Conservation (phyloP, 2,113 vertebrate species). For the Etia nguti region DNA sequence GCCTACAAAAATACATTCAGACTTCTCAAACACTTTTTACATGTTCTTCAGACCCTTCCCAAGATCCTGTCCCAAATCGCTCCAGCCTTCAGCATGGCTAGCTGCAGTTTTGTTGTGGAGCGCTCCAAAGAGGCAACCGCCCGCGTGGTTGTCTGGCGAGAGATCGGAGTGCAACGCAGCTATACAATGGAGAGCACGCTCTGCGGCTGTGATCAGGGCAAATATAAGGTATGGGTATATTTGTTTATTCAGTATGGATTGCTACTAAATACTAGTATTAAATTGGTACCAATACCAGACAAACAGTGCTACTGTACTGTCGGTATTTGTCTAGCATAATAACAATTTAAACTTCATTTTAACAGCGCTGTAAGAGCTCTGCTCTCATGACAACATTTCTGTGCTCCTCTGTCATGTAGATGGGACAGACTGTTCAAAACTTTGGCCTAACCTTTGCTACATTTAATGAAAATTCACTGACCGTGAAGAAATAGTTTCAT, state of each 20-base stretch:
- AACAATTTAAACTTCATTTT: background rate
- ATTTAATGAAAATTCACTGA: background rate
- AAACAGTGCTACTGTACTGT: background rate
- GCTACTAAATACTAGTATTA: background rate
- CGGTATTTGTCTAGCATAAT: background rate
- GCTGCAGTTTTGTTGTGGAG: slow-evolving; percentile 98
- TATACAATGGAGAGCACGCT: slow-evolving; percentile 99
- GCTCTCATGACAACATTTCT: background rate
- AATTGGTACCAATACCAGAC: background rate
- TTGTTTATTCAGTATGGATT: background rate
- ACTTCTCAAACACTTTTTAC: background rate
- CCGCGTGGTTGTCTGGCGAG: slow-evolving; percentile 95
- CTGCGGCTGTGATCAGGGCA: slow-evolving; percentile 96
- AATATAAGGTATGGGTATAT: slow-evolving; percentile 84
- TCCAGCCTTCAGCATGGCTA: slow-evolving; percentile 93
- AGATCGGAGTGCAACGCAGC: slow-evolving; percentile 94
- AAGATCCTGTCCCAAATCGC: slow-evolving; percentile 93
- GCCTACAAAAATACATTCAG: background rate
- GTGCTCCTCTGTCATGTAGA: background rate
- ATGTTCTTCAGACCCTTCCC: slow-evolving; percentile 79
- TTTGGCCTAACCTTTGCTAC: background rate
- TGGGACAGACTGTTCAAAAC: background rate
- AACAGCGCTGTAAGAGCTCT: background rate
- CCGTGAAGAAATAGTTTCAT: background rate
- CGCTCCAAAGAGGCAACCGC: slow-evolving; percentile 97